Percentiles rank a stretch among this genome's conserved stretches.
Conservation (phyloP, 2,888 invertebrate genomes). For the Harpalus rubripes region DNA sequence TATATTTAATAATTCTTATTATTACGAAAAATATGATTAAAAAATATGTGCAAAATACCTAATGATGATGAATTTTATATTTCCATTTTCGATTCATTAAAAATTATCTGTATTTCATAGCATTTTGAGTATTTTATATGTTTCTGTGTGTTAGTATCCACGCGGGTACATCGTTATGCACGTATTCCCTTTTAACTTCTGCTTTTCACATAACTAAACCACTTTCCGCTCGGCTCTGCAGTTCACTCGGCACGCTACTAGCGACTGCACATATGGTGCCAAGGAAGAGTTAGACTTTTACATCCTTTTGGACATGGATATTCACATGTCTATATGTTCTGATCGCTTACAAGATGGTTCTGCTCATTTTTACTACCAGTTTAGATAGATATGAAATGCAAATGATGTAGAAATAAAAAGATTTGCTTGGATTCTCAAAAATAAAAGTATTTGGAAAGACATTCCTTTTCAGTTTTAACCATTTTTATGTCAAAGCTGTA, state of each 20-base stretch:
- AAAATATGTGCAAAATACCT: no score
- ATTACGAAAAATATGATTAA: no score
- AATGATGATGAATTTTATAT: background rate
- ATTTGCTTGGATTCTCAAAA: background rate
- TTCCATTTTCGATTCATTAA: background rate
- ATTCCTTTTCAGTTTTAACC: background rate
- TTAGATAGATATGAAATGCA: slow-evolving; percentile 2
- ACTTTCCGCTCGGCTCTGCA: slow-evolving; percentile 41
- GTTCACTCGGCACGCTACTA: background rate
- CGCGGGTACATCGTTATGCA: slow-evolving; percentile 51
- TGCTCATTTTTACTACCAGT: background rate
- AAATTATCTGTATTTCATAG: background rate
- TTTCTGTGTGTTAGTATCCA: background rate
- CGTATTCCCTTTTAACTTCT: slow-evolving; percentile 58
- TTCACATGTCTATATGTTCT: slow-evolving; percentile 8
- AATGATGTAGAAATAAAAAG: slow-evolving; percentile 2
- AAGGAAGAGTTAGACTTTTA: background rate
- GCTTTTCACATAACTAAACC: slow-evolving; percentile 66
- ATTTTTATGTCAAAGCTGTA: no score
- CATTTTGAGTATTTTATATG: background rate
- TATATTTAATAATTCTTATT: no score
- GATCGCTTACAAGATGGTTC: background rate
- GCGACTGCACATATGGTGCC: slow-evolving; percentile 14
- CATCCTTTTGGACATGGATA: background rate
- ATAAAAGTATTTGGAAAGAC: background rate